Evolutionary conservation across 2,888 invertebrate species (phyloP), one percentile per base, ranked within the genome.

Genomic region (Pollenia labialis): DNA sequence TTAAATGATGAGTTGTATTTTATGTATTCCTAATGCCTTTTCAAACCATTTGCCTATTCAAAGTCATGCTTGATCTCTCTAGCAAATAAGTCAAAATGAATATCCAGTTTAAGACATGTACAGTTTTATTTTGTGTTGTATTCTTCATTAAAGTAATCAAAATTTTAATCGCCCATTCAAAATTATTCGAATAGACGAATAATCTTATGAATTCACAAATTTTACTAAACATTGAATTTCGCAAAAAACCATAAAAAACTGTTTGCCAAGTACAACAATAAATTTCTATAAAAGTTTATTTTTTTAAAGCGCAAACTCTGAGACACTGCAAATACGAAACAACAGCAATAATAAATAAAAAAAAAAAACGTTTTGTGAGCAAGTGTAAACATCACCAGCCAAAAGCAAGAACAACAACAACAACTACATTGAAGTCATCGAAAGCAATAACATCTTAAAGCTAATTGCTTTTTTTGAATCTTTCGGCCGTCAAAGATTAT

Each of bases 391-490:
- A 75, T 50, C 64, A 56, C 46, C 44, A 64, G 50, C 44, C 68
- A 52, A 66, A 64, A 64, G 40, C 58, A 52, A n/a, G n/a, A n/a
- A 52, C 58, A 44, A 68, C n/a, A 68, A 18, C 64, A 54, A 46
- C 60, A 50, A 48, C n/a, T 3, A 77, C 60, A 44, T 14, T 42
- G 23, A 50, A 14, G n/a, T 48, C 62, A 75, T 62, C 42, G 64
- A 46, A 32, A 56, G 54, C 71, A 81, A 58, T 48, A 81, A 86
- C 44, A 71, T 64, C n/a, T 64, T 42, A 64, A 79, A 74, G 69
- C 77, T 82, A 75, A 86, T 86, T 86, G 81, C 56, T 69, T 74
- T 84, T 46, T 75, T 60, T 69, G 23, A 66, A 80, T 58, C 62
- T 50, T 79, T 62, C 66, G 60, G 60, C 44, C 42, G 23, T 58